These are phyloP conservation scores for Heliconius sara DNA, from an alignment of 2,888 invertebrate genomes.

Conservation along the genomic window DNA sequence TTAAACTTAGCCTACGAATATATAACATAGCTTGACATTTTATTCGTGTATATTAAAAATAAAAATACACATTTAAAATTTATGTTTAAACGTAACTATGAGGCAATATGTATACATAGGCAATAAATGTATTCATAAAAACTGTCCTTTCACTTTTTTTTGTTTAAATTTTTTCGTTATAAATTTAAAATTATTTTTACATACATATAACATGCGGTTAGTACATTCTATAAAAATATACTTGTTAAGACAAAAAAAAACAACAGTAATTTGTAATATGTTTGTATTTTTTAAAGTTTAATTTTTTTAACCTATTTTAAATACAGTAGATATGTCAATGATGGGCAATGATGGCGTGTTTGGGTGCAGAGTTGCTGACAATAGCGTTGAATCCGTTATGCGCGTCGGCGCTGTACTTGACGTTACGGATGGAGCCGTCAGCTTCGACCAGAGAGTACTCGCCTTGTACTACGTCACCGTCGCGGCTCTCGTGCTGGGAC, in stretches of 20 bases:
- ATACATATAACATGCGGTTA: too few species aligned
- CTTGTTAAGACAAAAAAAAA: background rate
- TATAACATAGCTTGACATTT: background rate
- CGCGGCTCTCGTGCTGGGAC: conserved; percentile 82
- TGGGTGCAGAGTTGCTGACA: conserved; percentile 51
- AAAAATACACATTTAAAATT: too few species aligned
- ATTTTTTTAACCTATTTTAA: background rate
- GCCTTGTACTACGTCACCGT: conserved; percentile 86
- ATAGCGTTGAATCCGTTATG: conserved; percentile 66
- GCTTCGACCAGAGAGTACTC: conserved; percentile 69
- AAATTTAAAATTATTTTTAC: background rate
- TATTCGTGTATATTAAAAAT: background rate
- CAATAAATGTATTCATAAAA: background rate
- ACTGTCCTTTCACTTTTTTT: conserved; percentile 1
- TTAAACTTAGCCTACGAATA: background rate
- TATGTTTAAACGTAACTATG: background rate
- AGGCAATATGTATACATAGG: background rate
- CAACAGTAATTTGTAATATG: background rate
- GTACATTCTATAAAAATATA: too few species aligned
- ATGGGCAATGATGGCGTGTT: conserved; percentile 44
- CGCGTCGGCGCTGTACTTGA: conserved; percentile 78
- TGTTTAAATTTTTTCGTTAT: background rate
- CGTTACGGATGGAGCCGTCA: conserved; percentile 80
- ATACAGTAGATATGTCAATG: background rate
- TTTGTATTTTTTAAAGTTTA: background rate